Base-by-base conservation (phyloP, 2,888 invertebrate genomes). In the Dromius quadrimaculatus region DNA sequence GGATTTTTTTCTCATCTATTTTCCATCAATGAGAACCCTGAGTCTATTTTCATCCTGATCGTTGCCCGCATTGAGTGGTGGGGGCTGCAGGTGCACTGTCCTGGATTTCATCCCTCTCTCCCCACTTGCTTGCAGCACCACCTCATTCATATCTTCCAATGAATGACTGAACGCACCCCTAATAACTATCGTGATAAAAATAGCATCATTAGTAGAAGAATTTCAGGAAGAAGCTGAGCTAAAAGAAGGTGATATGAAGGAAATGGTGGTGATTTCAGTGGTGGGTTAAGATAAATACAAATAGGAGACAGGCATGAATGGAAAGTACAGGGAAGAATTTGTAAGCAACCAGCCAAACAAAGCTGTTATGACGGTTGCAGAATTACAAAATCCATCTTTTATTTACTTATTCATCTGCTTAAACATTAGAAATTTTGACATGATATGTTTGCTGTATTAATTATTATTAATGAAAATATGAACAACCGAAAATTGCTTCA, bases 121-220 rank as follows among this genome's bases (percentile, higher is more conserved):
- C 50, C 50, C 50, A 54, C 50, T 23, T 54, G 50, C n/a, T n/a
- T n/a, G n/a, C n/a, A n/a, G n/a, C n/a, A n/a, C n/a, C 28, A 23
- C 41, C 61, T 61, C 65, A 65, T 65, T 65, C 65, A 65, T 65
- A 65, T 50, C 65, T 65, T 65, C 65, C 65, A 50, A 65, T 65
- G 65, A 65, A 65, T 65, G 65, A 47, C 45, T 65, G 47, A 20
- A 11, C 8, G 8, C 28, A 28, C 28, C 28, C 28, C 3, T 5
- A 28, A 28, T 28, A 8, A 28, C 28, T 8, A 28, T 28, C 8
- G 3, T 28, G 3, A 28, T 5, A 3, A 28, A 28, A 28, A 5
- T 28, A 28, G 28, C 8, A 5, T 28, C 8, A 28, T 28, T 28
- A 28, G 28, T 8, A 28, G 28, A 8, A 28, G n/a, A n/a, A n/a